A percentile compares a stretch with the other conserved stretches of the same genome.
Evolutionary conservation across 2,113 vertebrate species (phyloP).

Genomic region (Rhinichthys klamathensis): DNA sequence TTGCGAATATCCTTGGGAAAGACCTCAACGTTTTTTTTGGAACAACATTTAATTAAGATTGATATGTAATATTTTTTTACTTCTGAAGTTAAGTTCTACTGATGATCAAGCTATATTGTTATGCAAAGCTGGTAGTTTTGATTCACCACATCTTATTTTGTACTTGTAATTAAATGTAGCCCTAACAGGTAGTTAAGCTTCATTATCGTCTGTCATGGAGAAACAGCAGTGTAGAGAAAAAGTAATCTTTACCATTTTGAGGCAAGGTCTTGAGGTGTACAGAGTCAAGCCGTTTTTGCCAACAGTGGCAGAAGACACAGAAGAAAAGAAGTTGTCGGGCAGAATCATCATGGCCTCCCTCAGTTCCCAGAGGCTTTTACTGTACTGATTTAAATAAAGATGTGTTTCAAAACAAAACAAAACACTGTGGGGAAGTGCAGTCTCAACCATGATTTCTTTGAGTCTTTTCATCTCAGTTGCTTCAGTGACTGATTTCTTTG

Average conservation of each 20-base stretch:
- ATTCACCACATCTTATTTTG: slow-evolving; percentile 18
- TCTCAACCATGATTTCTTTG: slow-evolving; percentile 61
- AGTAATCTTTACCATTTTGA: background rate
- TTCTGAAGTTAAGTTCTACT: slow-evolving; percentile 11
- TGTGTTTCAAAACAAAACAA: slow-evolving; percentile 66
- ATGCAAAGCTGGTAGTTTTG: slow-evolving; percentile 30
- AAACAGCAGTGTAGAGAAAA: slow-evolving; percentile 24
- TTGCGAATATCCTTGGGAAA: background rate
- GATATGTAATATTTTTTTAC: slow-evolving; percentile 35
- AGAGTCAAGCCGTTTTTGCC: slow-evolving; percentile 27
- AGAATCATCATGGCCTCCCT: slow-evolving; percentile 21
- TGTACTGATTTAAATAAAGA: slow-evolving; percentile 79
- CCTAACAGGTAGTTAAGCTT: background rate
- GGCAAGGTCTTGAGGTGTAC: background rate
- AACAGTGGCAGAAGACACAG: slow-evolving; percentile 47
- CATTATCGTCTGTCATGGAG: slow-evolving; percentile 8
- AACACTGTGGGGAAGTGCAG: slow-evolving; percentile 41
- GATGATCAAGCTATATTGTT: slow-evolving; percentile 28
- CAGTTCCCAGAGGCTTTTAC: slow-evolving; percentile 60
- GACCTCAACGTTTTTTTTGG: background rate
- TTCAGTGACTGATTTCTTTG: slow-evolving; percentile 4
- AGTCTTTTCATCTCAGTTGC: slow-evolving; percentile 51
- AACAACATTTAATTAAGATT: background rate
- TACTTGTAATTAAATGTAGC: slow-evolving; percentile 5
- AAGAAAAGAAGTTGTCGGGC: slow-evolving; percentile 46